Percentiles rank a stretch among this genome's conserved stretches.
Evolutionary conservation across 2,888 invertebrate genomes (phyloP).

Genomic region (Phaonia tiefii): DNA sequence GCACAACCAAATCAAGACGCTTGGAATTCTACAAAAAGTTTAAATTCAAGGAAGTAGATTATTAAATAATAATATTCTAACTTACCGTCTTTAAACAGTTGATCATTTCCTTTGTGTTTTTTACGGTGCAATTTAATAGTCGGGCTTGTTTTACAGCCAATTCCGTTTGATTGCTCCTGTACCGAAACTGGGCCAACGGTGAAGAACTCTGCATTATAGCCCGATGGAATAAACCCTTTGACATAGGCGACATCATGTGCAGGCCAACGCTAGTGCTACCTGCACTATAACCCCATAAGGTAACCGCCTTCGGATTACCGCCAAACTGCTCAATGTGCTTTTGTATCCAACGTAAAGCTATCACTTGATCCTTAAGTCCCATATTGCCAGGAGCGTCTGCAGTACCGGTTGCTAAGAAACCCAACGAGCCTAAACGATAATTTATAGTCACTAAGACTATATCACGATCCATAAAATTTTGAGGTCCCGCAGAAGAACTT

Average conservation of each 20-base stretch:
- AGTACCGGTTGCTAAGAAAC: constrained; percentile 85
- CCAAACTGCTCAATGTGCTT: constrained; percentile 85
- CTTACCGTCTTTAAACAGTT: constrained; percentile 83
- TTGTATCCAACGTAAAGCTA: constrained; percentile 85
- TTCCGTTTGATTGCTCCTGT: constrained; percentile 81
- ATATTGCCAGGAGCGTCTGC: constrained; percentile 85
- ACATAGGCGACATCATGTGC: constrained; percentile 85
- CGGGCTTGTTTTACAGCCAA: constrained; percentile 84
- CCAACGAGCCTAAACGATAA: constrained; percentile 82
- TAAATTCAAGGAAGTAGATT: no score
- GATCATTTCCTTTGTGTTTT: constrained; percentile 81
- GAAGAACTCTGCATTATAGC: constrained; percentile 86
- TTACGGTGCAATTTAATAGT: constrained; percentile 83
- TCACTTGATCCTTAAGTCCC: constrained; percentile 87
- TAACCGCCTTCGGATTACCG: constrained; percentile 84
- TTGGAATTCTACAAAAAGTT: no score
- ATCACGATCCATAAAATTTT: constrained; percentile 84
- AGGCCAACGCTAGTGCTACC: constrained; percentile 81
- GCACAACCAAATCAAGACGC: no score
- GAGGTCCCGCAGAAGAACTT: constrained; percentile 81
- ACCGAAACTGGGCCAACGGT: constrained; percentile 81
- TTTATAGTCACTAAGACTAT: constrained; percentile 85
- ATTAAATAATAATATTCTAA: no score
- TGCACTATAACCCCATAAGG: constrained; percentile 84
- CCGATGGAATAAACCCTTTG: constrained; percentile 85